These are phyloP conservation scores for Chaetura pelagica DNA, from an alignment of 2,113 vertebrate species.

Conservation along the genomic window DNA sequence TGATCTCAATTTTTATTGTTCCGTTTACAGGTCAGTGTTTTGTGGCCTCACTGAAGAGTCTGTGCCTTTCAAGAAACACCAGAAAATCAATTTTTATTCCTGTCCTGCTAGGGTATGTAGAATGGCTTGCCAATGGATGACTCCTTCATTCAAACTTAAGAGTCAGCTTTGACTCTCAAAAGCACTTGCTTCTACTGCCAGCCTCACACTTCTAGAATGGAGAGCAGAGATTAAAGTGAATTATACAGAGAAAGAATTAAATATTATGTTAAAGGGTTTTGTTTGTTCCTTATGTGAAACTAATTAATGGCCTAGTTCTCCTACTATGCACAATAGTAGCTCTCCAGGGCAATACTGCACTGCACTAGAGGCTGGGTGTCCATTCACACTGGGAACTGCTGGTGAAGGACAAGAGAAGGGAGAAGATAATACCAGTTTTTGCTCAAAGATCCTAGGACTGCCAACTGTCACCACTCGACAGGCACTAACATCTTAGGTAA, in stretches of 20 bases:
- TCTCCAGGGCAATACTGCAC: neutral
- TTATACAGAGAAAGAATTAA: neutral
- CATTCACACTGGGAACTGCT: rapidly evolving
- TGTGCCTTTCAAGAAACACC: neutral
- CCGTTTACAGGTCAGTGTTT: neutral
- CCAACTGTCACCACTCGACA: neutral
- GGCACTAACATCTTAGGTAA: neutral
- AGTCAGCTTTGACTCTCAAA: neutral
- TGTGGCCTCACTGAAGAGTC: neutral
- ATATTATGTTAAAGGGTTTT: neutral
- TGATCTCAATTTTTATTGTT: neutral
- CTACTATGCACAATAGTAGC: neutral
- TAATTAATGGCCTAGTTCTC: neutral
- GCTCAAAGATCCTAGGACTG: neutral
- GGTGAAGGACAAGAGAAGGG: neutral
- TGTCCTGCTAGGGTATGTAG: neutral
- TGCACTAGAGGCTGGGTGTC: neutral
- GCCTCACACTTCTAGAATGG: too few species aligned
- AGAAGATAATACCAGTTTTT: neutral
- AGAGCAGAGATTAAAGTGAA: too few species aligned
- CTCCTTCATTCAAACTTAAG: neutral
- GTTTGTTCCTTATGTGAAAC: neutral
- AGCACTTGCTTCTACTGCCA: neutral
- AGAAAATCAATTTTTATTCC: neutral
- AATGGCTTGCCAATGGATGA: neutral